Percentiles rank a stretch among this genome's conserved stretches.
phyloP scores from a whole-genome alignment of 1,140 invertebrate genomes.

The Asobara japonica region DNA sequence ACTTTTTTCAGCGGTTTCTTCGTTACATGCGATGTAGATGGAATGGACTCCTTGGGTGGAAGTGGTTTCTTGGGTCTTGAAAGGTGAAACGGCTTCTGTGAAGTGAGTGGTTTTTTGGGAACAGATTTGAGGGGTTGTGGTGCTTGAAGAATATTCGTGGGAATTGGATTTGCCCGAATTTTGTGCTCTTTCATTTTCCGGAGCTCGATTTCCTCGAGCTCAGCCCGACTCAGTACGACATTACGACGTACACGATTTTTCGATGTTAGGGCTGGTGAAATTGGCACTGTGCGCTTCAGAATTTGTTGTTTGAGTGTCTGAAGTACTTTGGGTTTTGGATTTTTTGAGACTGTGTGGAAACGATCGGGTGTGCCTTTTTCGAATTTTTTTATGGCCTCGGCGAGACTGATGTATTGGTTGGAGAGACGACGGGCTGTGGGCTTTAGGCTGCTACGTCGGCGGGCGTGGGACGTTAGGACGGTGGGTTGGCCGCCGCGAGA shows the following conservation, averaged over 20 bases:
- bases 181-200: slow-evolving; percentile 55
- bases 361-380: slow-evolving; percentile 62
- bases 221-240: slow-evolving; percentile 47
- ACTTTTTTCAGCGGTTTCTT: slow-evolving; percentile 33
- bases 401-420: slow-evolving; percentile 59
- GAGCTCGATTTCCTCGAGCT: slow-evolving; percentile 53
- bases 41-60: neutral
- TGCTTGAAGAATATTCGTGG: slow-evolving; percentile 39
- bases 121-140: slow-evolving; percentile 43
- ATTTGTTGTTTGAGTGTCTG: slow-evolving; percentile 41
- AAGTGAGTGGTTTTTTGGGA: slow-evolving; percentile 49
- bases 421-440: slow-evolving; percentile 9
- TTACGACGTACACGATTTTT: slow-evolving; percentile 53
- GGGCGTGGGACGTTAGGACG: slow-evolving; percentile 9
- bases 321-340: slow-evolving; percentile 39
- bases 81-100: slow-evolving; percentile 52
- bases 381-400: slow-evolving; percentile 62
- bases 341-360: slow-evolving; percentile 52
- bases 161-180: slow-evolving; percentile 55
- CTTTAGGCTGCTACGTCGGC: slow-evolving; percentile 3
- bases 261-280: slow-evolving; percentile 60
- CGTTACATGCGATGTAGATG: slow-evolving; percentile 1
- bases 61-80: slow-evolving; percentile 37
- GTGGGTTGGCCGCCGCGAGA: neutral
- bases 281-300: slow-evolving; percentile 55